A percentile compares a stretch with the other conserved stretches of the same genome.
phyloP scores from a whole-genome alignment of 2,797 vertebrate species.

The Poecilia wingei region DNA sequence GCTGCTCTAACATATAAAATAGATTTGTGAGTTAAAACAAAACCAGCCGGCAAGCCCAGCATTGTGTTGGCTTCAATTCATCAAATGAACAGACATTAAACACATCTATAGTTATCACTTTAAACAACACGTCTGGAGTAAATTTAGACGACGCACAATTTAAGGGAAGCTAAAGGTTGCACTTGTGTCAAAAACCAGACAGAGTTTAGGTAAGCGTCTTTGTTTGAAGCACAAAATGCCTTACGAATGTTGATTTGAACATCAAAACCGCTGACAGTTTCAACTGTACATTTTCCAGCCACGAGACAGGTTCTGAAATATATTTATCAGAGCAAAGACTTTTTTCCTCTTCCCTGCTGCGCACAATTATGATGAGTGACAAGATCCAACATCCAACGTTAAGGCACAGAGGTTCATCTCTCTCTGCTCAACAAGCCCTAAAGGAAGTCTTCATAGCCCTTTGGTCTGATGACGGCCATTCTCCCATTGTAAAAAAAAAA shows the following conservation, averaged over 20 bases:
- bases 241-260: slow-evolving; percentile 12
- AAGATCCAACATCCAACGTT: slow-evolving; percentile 18
- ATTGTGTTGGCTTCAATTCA: slow-evolving; percentile 58
- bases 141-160: slow-evolving; percentile 25
- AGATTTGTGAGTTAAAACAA: slow-evolving; percentile 66
- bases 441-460: slow-evolving; percentile 46
- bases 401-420: slow-evolving; percentile 21
- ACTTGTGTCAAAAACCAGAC: slow-evolving; percentile 24
- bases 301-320: slow-evolving; percentile 8
- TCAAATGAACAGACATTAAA: slow-evolving; percentile 55
- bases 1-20: slow-evolving; percentile 59
- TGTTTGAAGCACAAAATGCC: slow-evolving; percentile 23
- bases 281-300: slow-evolving; percentile 4
- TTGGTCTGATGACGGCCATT: slow-evolving; percentile 47
- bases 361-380: slow-evolving; percentile 30
- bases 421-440: slow-evolving; percentile 30
- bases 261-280: slow-evolving; percentile 21
- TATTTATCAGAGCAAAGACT: slow-evolving; percentile 9
- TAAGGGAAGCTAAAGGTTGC: slow-evolving; percentile 9
- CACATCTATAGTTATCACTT: slow-evolving; percentile 61
- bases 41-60: slow-evolving; percentile 59
- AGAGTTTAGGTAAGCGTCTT: slow-evolving; percentile 10
- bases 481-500: slow-evolving; percentile 62
- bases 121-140: slow-evolving; percentile 44
- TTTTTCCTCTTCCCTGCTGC: slow-evolving; percentile 3